Conservation (phyloP, 2,797 vertebrate species). For the Hippopotamyrus pictus region DNA sequence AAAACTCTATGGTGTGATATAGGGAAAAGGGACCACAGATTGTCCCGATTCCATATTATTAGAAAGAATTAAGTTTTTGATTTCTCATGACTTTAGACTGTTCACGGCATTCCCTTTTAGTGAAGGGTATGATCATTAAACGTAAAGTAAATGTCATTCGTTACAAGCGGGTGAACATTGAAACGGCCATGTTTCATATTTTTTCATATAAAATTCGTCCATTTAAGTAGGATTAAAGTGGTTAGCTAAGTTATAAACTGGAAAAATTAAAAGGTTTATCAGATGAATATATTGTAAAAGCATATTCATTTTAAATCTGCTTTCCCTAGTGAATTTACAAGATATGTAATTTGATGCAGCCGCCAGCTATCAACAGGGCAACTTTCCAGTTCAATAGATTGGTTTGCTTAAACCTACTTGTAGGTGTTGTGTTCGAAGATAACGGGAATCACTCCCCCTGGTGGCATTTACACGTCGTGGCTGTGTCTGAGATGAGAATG, state of each 20-base stretch:
- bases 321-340: neutral
- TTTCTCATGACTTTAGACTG: neutral
- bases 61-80: neutral
- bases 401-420: neutral
- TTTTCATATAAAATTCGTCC: neutral
- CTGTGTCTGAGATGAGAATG: slow-evolving; percentile 39
- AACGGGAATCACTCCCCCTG: slow-evolving; percentile 33
- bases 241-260: neutral
- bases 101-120: neutral
- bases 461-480: neutral
- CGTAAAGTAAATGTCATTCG: neutral
- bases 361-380: neutral
- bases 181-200: neutral
- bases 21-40: neutral
- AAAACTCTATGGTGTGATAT: neutral
- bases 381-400: neutral
- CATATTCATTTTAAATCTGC: neutral
- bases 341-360: neutral
- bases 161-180: neutral
- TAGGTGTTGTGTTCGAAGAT: neutral
- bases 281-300: neutral
- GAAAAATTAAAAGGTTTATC: neutral
- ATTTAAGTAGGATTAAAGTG: neutral
- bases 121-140: neutral
- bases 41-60: neutral